Percentiles rank a stretch among this genome's conserved stretches.
These are phyloP conservation scores for Prunella strophiata DNA, from an alignment of 2,797 vertebrate genomes.

Conservation along the genomic window DNA sequence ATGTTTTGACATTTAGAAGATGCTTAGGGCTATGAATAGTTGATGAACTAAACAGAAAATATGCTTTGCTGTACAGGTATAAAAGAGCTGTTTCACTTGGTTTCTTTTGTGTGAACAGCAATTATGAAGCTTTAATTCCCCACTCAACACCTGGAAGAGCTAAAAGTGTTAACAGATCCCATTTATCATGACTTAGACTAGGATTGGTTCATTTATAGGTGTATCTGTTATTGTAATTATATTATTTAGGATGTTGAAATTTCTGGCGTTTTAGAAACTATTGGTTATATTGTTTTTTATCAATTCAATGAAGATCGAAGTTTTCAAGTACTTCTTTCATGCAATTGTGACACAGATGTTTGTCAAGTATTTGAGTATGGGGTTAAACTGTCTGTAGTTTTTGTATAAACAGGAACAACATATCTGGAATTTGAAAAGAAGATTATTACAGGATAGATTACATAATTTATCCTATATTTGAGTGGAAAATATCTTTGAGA, in stretches of 20 bases:
- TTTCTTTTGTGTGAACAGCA: neutral
- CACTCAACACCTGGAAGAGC: neutral
- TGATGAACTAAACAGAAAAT: neutral
- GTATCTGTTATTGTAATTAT: neutral
- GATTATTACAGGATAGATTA: neutral
- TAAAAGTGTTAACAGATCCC: neutral
- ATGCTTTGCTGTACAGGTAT: neutral
- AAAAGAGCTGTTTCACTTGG: neutral
- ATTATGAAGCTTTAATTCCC: neutral
- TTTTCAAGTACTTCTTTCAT: neutral
- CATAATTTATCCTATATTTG: neutral
- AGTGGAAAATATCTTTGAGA: neutral
- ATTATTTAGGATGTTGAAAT: neutral
- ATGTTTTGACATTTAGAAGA: neutral
- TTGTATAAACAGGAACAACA: neutral
- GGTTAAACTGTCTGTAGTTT: neutral
- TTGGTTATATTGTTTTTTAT: neutral
- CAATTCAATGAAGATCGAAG: neutral
- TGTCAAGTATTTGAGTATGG: neutral
- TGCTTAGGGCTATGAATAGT: neutral
- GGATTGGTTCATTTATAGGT: neutral
- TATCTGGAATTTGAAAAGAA: neutral
- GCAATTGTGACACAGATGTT: neutral
- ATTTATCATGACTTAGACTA: neutral
- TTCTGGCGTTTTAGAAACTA: neutral